Evolutionary conservation across 2,888 invertebrate species (phyloP), one percentile per base, ranked within the genome.

Genomic region (Drosophila emarginata): DNA sequence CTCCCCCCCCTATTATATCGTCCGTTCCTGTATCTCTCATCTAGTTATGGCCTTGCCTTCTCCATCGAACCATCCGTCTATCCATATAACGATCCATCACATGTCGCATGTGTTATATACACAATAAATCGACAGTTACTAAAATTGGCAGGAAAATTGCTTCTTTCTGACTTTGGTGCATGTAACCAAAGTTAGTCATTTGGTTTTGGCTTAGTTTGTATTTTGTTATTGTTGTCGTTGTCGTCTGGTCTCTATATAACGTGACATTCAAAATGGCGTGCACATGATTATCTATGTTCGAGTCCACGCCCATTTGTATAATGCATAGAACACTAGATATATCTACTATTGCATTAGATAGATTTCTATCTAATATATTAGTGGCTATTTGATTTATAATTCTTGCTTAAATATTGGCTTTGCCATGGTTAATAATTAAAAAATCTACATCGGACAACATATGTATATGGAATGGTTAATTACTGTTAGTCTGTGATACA

Each of bases 231-330:
- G 5, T 59, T 73, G 51, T 53, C 28, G 58, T 28, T 59, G 23
- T 51, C 51, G 40, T 64, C 50, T 54, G 39, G 50, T 52, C 45
- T 36, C 57, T 32, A 51, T 32, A 60, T 52, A 61, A 72, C 77
- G 66, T 77, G 77, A 67, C 83, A 76, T 70, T 73, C 57, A 52
- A 67, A 70, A 86, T 87, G 72, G 84, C 83, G 76, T 83, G 83
- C 61, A 45, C 36, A 36, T 65, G 74, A 63, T 72, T 77, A 71
- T 75, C 67, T 57, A 65, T n/a, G 11, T 50, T 18, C 26, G 0
- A 23, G 11, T 60, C 23, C 70, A 78, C 80, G 79, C 84, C 80
- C 68, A 18, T 15, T 4, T 18, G 15, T 54, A 18, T 15, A 11
- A 12, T 21, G 32, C 61, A 26, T 66, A 68, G 53, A 54, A 58